Evolutionary conservation across 2,797 vertebrate genomes (phyloP).

Genomic region (Bucorvus abyssinicus): DNA sequence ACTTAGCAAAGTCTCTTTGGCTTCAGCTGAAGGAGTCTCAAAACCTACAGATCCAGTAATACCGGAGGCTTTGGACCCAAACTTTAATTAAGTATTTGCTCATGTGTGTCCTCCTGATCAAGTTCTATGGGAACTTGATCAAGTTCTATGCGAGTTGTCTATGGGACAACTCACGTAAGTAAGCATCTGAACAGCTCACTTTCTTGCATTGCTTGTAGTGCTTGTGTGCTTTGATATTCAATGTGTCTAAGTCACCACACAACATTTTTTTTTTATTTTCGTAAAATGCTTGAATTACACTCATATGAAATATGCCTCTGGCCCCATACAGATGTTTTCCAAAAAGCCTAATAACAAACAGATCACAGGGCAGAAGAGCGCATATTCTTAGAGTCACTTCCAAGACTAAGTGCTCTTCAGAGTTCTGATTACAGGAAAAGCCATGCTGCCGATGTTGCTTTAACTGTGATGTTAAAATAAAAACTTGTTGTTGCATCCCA

Average conservation of each 20-base stretch:
- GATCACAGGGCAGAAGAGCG: conserved; percentile 66
- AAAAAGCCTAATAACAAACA: conserved; percentile 77
- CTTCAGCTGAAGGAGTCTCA: background rate
- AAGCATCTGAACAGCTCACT: background rate
- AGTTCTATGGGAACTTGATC: background rate
- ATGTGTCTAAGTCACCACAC: conserved; percentile 64
- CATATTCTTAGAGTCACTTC: conserved; percentile 45
- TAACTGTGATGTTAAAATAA: conserved; percentile 71
- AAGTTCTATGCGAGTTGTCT: background rate
- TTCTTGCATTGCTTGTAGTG: conserved; percentile 59
- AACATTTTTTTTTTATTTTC: conserved; percentile 60
- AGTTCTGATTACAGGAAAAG: conserved; percentile 48
- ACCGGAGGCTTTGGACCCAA: background rate
- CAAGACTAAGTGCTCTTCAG: conserved; percentile 54
- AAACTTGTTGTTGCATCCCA: conserved; percentile 62
- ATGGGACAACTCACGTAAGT: background rate
- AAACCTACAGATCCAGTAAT: background rate
- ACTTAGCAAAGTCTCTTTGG: background rate
- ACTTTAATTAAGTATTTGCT: background rate
- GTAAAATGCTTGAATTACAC: conserved; percentile 73
- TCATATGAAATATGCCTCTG: conserved; percentile 71
- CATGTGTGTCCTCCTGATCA: background rate
- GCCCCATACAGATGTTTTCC: conserved; percentile 61
- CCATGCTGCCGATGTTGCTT: background rate
- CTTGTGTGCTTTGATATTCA: conserved; percentile 57